These are phyloP conservation scores for Leptinotarsa haldemani DNA, from an alignment of 2,888 invertebrate species.

Conservation along the genomic window DNA sequence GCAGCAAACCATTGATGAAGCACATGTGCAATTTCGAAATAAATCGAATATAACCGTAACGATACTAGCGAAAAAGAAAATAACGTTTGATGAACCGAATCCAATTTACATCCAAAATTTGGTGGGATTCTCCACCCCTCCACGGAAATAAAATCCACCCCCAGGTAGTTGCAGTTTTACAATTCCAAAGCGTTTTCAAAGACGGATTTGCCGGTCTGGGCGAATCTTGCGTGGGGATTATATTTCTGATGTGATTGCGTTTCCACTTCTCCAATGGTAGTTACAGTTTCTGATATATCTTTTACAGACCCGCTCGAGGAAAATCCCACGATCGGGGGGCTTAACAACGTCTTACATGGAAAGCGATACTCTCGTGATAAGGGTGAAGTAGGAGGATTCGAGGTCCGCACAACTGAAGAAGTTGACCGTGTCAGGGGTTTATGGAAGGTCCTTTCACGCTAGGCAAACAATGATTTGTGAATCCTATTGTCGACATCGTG, in stretches of 20 bases:
- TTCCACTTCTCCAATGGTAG: slow-evolving; percentile 48
- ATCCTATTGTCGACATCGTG: background rate
- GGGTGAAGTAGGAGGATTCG: background rate
- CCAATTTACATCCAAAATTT: background rate
- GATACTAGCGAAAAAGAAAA: background rate
- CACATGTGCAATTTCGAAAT: no score
- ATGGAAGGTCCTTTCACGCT: background rate
- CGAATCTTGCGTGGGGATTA: slow-evolving; percentile 44
- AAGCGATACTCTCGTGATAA: slow-evolving; percentile 7
- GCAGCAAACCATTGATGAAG: no score
- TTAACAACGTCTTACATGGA: slow-evolving; percentile 55
- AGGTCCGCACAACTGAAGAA: background rate
- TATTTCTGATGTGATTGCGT: slow-evolving; percentile 50
- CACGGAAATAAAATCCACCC: background rate
- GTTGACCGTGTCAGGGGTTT: slow-evolving; percentile 7
- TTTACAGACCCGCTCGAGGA: slow-evolving; percentile 63
- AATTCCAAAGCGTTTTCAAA: slow-evolving; percentile 41
- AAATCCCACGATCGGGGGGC: slow-evolving; percentile 59
- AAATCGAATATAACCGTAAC: background rate
- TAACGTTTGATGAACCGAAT: background rate
- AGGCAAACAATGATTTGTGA: background rate
- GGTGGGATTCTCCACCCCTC: background rate
- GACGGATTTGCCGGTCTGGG: slow-evolving; percentile 32
- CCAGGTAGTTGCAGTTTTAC: slow-evolving; percentile 26
- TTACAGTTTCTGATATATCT: slow-evolving; percentile 49